Evolutionary conservation across 2,888 invertebrate species (phyloP), one percentile per base, ranked within the genome.

Genomic region (Noctua janthe): DNA sequence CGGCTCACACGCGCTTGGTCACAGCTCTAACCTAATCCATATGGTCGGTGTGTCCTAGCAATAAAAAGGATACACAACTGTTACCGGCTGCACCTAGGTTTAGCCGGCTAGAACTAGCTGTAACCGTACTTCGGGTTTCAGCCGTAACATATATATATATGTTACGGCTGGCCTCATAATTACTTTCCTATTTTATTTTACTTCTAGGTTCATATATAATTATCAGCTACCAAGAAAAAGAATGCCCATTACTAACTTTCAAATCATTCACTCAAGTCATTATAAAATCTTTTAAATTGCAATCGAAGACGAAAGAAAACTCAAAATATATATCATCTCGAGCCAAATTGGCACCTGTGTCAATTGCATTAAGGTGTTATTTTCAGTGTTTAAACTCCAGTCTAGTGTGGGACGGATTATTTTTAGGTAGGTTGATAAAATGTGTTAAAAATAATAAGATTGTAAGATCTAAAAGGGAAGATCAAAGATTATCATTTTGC

Each of bases 391-490:
- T n/a, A 54, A 17, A 74, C 49, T 23, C n/a, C 11, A 59, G 66
- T 78, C 59, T 71, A 82, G 67, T 74, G 82, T 81, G 71, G 73
- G 86, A 59, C 8, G 86, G 13, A 67, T 71, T 74, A 86, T 76
- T 74, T 84, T 69, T 62, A 78, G 71, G 56, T 71, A 62, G 77
- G 64, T 35, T 67, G 47, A 84, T 71, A 85, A 73, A 76, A 74
- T 39, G 39, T 85, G 76, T 84, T 80, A 64, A 74, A 84, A 75
- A 74, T 74, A 80, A 76, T 76, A 49, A 71, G 47, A 75, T 49
- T 70, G 47, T 43, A 29, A 74, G 66, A 78, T 76, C 29, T 84
- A 67, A 78, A 86, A 86, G 56, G 86, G n/a, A 74, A 71, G 66
- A 78, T 86, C 84, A 82, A 85, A 69, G 78, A 76, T 74, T 49